These are phyloP conservation scores for Misgurnus mizolepis DNA, from an alignment of 2,113 vertebrate species.

Conservation along the genomic window DNA sequence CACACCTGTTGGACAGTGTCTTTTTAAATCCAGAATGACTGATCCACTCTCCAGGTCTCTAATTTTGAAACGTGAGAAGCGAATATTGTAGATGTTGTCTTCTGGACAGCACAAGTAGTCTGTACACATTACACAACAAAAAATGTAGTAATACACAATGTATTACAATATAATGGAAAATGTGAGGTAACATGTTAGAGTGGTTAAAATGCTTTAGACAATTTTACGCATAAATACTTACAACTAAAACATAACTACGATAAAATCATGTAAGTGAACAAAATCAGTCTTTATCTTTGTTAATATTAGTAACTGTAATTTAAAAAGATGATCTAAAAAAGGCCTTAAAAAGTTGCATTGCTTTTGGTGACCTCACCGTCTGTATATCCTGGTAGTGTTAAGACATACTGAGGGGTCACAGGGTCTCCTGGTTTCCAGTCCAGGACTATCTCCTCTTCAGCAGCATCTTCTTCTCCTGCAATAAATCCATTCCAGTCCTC, in stretches of 20 bases:
- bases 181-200: no score
- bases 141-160: neutral
- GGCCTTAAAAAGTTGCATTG: no score
- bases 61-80: constrained; percentile 66
- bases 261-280: no score
- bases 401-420: constrained; percentile 62
- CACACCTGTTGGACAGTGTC: constrained; percentile 57
- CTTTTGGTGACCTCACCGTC: constrained; percentile 51
- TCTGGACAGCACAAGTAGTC: constrained; percentile 62
- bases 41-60: constrained; percentile 59
- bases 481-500: constrained; percentile 62
- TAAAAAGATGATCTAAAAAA: no score
- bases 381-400: constrained; percentile 61
- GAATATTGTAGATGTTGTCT: constrained; percentile 67
- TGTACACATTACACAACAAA: constrained; percentile 33
- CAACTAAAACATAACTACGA: no score
- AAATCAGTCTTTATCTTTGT: neutral
- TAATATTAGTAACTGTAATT: neutral
- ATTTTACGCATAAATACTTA: no score
- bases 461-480: constrained; percentile 1
- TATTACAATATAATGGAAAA: no score
- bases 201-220: no score
- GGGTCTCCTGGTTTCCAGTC: constrained; percentile 55
- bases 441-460: constrained; percentile 31
- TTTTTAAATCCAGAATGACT: constrained; percentile 61